Percentiles rank a stretch among this genome's conserved stretches.
Evolutionary conservation across 2,113 vertebrate species (phyloP).

Genomic region (Cinclus cinclus): DNA sequence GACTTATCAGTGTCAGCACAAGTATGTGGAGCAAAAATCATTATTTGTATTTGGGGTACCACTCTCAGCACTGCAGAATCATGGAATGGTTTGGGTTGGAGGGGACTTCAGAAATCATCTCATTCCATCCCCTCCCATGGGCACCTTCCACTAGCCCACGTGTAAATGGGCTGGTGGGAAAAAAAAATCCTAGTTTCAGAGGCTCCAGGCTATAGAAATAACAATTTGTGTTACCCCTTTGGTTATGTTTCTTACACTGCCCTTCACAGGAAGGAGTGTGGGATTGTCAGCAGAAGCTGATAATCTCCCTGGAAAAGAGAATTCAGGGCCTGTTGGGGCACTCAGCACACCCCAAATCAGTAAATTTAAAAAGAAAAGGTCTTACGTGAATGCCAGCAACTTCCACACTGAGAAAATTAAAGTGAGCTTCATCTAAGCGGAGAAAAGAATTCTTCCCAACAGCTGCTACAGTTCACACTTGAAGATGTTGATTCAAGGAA

Average conservation of each 20-base stretch:
- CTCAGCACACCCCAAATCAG: neutral
- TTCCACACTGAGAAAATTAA: neutral
- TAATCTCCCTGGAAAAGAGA: neutral
- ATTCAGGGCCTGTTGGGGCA: neutral
- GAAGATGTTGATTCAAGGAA: neutral
- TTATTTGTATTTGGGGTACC: accelerated
- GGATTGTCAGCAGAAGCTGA: neutral
- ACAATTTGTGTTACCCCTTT: neutral
- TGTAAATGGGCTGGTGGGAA: neutral
- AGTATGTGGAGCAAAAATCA: neutral
- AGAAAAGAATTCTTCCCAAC: neutral
- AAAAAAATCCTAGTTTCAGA: neutral
- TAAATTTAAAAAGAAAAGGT: neutral
- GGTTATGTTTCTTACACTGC: neutral
- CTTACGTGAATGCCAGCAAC: neutral
- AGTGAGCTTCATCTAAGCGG: neutral
- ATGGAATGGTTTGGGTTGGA: neutral
- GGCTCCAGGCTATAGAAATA: neutral
- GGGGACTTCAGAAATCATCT: neutral
- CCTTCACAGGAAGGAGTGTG: neutral
- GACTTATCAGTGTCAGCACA: neutral
- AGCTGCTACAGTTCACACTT: neutral
- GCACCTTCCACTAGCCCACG: neutral
- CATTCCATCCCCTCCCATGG: neutral
- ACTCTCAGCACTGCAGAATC: neutral